Percentiles rank a stretch among this genome's conserved stretches.
Conservation (phyloP, 2,888 invertebrate genomes). For the Leptothorax acervorum region DNA sequence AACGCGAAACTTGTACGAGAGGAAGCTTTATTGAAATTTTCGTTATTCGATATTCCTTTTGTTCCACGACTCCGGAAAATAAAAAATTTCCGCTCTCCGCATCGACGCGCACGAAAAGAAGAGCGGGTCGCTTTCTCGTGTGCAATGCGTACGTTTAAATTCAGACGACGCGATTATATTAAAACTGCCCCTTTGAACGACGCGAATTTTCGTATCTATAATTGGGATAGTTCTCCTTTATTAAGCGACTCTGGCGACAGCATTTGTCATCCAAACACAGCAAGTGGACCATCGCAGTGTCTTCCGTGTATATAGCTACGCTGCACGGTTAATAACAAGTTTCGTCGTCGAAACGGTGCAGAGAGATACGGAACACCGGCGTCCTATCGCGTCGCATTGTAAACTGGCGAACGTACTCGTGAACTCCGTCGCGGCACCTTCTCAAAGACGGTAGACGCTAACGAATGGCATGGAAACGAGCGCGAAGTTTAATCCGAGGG, state of each 20-base stretch:
- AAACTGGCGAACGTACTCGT: slow-evolving; percentile 28
- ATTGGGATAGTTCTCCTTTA: slow-evolving; percentile 22
- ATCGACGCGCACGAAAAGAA: no score
- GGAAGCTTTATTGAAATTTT: slow-evolving; percentile 11
- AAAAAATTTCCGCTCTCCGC: not conserved
- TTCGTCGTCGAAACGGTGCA: slow-evolving; percentile 28
- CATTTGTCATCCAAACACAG: slow-evolving; percentile 18
- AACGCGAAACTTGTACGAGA: not conserved
- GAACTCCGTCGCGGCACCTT: slow-evolving; percentile 12
- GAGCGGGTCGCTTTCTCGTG: not conserved
- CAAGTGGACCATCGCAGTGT: not conserved
- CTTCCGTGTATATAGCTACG: slow-evolving; percentile 13
- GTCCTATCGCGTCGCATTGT: slow-evolving; percentile 30
- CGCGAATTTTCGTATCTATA: slow-evolving; percentile 9
- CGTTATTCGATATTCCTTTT: not conserved
- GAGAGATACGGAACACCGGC: slow-evolving; percentile 10
- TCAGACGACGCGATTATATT: not conserved
- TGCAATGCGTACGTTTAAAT: not conserved
- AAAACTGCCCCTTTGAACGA: not conserved
- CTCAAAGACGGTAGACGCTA: slow-evolving; percentile 37
- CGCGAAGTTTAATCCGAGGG: slow-evolving; percentile 22
- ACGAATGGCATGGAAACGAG: slow-evolving; percentile 43
- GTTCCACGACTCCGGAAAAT: not conserved
- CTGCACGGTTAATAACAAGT: slow-evolving; percentile 37
- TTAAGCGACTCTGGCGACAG: not conserved